These are phyloP conservation scores for Rugalucina vietnamica DNA, from an alignment of 2,888 invertebrate species.

Conservation along the genomic window DNA sequence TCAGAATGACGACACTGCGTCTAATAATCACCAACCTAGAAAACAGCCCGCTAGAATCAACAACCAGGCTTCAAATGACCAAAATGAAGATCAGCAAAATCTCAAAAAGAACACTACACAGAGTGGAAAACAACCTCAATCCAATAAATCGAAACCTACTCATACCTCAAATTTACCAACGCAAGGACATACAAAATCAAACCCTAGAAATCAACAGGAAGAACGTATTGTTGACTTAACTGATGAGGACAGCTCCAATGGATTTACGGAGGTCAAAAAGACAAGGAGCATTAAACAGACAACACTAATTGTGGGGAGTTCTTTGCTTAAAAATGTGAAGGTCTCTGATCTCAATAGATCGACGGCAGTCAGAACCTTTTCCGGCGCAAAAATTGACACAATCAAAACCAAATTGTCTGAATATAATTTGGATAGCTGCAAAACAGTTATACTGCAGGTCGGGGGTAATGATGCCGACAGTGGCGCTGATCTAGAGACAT, in stretches of 20 bases:
- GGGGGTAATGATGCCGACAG: neutral
- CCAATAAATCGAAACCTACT: neutral
- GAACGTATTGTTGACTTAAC: neutral
- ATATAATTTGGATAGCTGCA: neutral
- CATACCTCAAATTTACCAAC: neutral
- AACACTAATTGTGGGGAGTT: neutral
- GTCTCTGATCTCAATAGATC: neutral
- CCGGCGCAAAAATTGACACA: too few relatives aligned
- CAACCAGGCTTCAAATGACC: neutral
- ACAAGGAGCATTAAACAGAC: neutral
- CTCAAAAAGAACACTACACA: neutral
- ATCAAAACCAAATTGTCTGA: neutral
- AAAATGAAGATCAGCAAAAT: neutral
- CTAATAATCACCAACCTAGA: neutral
- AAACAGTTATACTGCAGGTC: neutral
- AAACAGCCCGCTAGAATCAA: too few relatives aligned
- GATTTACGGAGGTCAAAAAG: neutral
- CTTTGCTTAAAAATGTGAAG: neutral
- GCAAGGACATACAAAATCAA: neutral
- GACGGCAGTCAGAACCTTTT: neutral
- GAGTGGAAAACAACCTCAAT: neutral
- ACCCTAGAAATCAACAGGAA: neutral
- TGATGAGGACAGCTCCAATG: neutral
- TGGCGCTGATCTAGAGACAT: neutral
- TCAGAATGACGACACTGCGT: neutral